A percentile compares a stretch with the other conserved stretches of the same genome.
Conservation (phyloP, 2,113 vertebrate species). For the Cyrtonyx montezumae region DNA sequence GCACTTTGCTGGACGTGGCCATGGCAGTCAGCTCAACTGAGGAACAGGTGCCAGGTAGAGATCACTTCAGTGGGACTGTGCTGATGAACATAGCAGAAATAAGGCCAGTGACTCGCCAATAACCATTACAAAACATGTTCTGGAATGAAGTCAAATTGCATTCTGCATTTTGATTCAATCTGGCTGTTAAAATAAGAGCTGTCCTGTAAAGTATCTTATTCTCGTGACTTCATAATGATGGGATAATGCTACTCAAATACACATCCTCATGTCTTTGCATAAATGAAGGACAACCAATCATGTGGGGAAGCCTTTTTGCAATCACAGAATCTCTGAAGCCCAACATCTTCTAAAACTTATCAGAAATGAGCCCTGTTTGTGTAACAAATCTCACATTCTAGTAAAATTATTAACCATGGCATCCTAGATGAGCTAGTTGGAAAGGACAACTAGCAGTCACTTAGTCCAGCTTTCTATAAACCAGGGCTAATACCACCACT, state of each 20-base stretch:
- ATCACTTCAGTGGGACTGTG: not conserved
- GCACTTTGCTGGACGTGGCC: not conserved
- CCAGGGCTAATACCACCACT: not conserved
- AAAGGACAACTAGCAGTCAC: not conserved
- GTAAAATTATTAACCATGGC: not conserved
- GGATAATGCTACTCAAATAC: not conserved
- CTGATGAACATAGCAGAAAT: not conserved
- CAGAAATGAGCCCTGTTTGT: not conserved
- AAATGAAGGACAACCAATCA: not conserved
- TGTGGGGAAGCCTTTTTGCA: not conserved
- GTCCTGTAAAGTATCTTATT: not conserved
- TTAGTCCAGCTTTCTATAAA: not conserved
- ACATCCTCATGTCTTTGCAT: not conserved
- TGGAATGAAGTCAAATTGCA: not conserved
- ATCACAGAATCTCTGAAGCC: not conserved
- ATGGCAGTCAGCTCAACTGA: not conserved
- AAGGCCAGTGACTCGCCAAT: not conserved
- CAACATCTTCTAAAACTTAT: not conserved
- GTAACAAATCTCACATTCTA: not conserved
- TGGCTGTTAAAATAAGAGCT: not conserved
- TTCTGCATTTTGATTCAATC: not conserved
- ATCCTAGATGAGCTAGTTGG: not conserved
- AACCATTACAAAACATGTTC: not conserved
- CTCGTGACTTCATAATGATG: not conserved
- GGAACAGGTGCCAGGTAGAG: not conserved